Evolutionary conservation across 92 coral and sea anemone genomes (phyloP), one percentile per base, ranked within the genome.

Genomic region (Epizoanthus stellaris): DNA sequence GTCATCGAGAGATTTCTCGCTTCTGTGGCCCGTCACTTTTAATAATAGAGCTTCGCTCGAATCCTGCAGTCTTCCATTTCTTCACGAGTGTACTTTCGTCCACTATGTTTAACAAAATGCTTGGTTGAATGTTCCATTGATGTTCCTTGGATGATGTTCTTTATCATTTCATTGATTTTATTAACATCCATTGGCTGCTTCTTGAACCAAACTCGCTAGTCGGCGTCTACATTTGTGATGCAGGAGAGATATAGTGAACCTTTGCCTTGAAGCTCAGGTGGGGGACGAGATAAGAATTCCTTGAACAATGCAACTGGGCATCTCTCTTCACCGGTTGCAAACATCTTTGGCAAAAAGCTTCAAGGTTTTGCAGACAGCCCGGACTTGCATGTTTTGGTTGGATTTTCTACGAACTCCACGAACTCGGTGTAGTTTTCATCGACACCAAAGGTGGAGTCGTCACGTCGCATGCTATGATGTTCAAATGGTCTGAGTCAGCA

Each of bases 11-110:
- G 89, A 80, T 71, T 77, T 54, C 81, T 45, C 53, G 86, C 85
- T 89, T 49, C 84, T 81, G 67, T 89, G 90, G 63, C 90, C 90
- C 19, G 87, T 86, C 25, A 82, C 80, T n/a, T 63, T 82, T 74
- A 20, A 87, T 82, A n/a, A 80, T 80, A 40, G 81, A 77, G 38
- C 86, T 79, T 77, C 89, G 81, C 85, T 89, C 81, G 17, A 86
- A 69, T 47, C 81, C 82, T 17, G 67, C 73, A 30, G 68, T 67
- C 72, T 76, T 84, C 61, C 85, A 59, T 66, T 84, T 89, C 38
- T 63, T 89, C 49, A 85, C 76, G 0, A 77, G 79, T 42, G 86
- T 85, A 23, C 75, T 85, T 85, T 53, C 83, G 16, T 60, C 80
- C 84, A 47, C 80, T 87, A 74, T 87, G 89, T 75, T 87, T 84